Base-by-base conservation (phyloP, 2,113 vertebrate species). In the Corydoras maculifer region DNA sequence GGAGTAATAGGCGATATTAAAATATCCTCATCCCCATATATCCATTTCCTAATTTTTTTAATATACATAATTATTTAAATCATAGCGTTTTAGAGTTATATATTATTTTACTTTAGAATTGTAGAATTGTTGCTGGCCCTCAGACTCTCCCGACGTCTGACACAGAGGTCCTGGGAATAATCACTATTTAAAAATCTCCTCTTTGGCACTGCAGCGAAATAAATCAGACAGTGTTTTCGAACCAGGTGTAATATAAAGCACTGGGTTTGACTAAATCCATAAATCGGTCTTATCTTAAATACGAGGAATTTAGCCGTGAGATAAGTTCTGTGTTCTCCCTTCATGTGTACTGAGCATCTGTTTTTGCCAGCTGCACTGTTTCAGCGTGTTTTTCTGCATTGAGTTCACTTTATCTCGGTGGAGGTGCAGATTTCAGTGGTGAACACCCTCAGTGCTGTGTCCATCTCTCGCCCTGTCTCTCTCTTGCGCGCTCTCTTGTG, bases 311-410 rank as follows among this genome's bases (percentile, higher is more conserved):
- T 68, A 68, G 18, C 35, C 32, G 8, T 58, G 65, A 57, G 65
- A 57, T 35, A 51, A 51, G 53, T 68, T 31, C 12, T 55, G 14
- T 18, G 3, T 31, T 30, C 30, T 51, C 29, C 5, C 12, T 66
- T 49, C 8, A 8, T 62, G 30, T 71, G 75, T 29, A 13, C 35
- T 18, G 15, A 25, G 18, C 43, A 51, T 11, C 4, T 29, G 30
- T n/a, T 57, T 25, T 25, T 50, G 59, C 15, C 85, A 87, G 86
- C 86, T 84, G 85, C 71, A 76, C 60, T 77, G 80, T 84, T 80
- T 74, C 53, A n/a, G 48, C 14, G 25, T 65, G 49, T 43, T 35
- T 68, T 49, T 12, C 35, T 57, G 59, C 57, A 50, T 75, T 68
- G 62, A 55, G 60, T 69, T 72, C 70, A 84, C 72, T 71, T 50